These are phyloP conservation scores for Encarsia formosa DNA, from an alignment of 2,888 invertebrate genomes.

Conservation along the genomic window DNA sequence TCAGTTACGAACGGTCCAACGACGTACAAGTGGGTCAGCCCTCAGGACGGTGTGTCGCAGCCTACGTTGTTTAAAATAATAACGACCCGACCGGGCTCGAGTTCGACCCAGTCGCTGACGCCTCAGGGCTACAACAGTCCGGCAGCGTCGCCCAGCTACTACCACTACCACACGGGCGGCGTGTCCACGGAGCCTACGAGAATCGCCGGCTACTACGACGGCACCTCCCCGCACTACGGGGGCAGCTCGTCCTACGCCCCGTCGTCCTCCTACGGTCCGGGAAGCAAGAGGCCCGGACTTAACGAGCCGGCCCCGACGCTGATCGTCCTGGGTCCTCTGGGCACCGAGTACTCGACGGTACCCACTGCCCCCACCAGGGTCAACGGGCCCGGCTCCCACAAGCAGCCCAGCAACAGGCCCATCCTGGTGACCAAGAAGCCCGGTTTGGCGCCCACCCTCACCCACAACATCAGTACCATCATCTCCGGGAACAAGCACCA, in stretches of 20 bases:
- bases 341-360: constrained; percentile 43
- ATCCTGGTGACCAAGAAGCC: constrained; percentile 38
- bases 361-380: constrained; percentile 33
- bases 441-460: constrained; percentile 40
- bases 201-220: constrained; percentile 23
- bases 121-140: constrained; percentile 29
- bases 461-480: constrained; percentile 48
- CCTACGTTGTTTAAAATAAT: constrained; percentile 42
- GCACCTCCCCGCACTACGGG: constrained; percentile 6
- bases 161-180: constrained; percentile 39
- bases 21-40: constrained; percentile 42
- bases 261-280: constrained; percentile 37
- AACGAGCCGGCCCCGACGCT: constrained; percentile 58
- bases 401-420: constrained; percentile 23
- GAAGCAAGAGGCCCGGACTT: constrained; percentile 45
- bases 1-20: constrained; percentile 28
- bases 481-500: constrained; percentile 45
- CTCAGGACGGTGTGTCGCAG: constrained; percentile 44
- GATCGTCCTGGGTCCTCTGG: constrained; percentile 57
- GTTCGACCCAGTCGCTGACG: constrained; percentile 27
- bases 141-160: constrained; percentile 40
- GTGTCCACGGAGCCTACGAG: constrained; percentile 29
- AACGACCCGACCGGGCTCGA: constrained; percentile 30
- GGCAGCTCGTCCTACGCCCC: constrained; percentile 27
- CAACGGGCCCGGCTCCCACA: constrained; percentile 20